Evolutionary conservation across 2,113 vertebrate species (phyloP).

Genomic region (Platichthys flesus): DNA sequence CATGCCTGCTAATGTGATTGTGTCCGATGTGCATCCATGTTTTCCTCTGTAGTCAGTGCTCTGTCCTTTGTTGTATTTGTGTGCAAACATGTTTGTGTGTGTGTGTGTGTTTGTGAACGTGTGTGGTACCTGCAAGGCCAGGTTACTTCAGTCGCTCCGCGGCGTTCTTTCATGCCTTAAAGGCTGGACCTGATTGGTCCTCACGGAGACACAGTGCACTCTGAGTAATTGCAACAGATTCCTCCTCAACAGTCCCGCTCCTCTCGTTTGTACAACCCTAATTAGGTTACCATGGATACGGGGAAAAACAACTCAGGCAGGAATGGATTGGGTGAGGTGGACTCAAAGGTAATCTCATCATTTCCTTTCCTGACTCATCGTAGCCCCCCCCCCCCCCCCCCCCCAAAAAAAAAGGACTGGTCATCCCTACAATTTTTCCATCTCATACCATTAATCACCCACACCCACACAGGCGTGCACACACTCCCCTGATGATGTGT

Average conservation of each 20-base stretch:
- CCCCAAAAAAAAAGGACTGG: background rate
- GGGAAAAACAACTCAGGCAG: conserved; percentile 66
- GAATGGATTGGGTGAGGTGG: conserved; percentile 72
- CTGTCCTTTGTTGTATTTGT: background rate
- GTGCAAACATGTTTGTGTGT: background rate
- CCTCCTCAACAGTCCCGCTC: conserved; percentile 58
- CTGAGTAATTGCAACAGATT: conserved; percentile 55
- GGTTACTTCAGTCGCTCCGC: conserved; percentile 15
- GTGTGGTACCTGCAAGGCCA: background rate
- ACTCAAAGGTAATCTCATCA: conserved; percentile 69
- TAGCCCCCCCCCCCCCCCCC: background rate
- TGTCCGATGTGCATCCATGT: background rate
- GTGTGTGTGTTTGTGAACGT: conserved; percentile 18
- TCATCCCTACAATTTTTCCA: conserved; percentile 26
- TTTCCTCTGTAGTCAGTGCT: background rate
- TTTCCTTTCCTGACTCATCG: conserved; percentile 44
- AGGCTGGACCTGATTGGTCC: conserved; percentile 42
- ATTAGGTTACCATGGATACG: conserved; percentile 78
- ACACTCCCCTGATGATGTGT: conserved; percentile 8
- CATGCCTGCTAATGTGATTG: background rate
- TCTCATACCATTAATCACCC: conserved; percentile 19
- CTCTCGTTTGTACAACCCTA: conserved; percentile 70
- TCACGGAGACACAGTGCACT: conserved; percentile 7
- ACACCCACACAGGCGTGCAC: background rate
- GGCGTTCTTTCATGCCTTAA: conserved; percentile 18